A percentile compares a stretch with the other conserved stretches of the same genome.
phyloP scores from a whole-genome alignment of 2,888 invertebrate genomes.

The Hirtodrosophila trivittata region DNA sequence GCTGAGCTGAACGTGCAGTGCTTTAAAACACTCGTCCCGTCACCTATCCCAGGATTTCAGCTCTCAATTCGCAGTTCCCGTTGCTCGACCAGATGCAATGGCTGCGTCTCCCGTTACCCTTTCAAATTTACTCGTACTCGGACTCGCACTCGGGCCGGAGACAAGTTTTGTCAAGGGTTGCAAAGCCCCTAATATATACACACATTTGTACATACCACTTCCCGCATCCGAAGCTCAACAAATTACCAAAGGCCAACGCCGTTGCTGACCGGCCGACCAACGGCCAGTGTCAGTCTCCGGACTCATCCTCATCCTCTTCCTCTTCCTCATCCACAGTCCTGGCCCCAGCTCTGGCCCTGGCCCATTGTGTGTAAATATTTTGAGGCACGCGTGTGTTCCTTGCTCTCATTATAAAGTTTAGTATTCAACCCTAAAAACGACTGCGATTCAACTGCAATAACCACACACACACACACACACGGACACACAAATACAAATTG shows the following conservation, averaged over 20 bases:
- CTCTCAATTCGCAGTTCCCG: conserved; percentile 6
- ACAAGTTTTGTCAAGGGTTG: conserved; percentile 57
- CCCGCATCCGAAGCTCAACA: conserved; percentile 64
- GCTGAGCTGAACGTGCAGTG: conserved; percentile 57
- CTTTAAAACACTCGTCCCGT: conserved; percentile 41
- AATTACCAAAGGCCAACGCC: conserved; percentile 80
- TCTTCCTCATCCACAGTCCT: neutral
- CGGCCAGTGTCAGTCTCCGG: conserved; percentile 41
- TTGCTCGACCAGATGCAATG: conserved; percentile 56
- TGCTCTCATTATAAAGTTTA: conserved; percentile 75
- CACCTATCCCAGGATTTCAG: conserved; percentile 6
- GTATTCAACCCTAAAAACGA: conserved; percentile 52
- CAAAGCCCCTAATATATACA: conserved; percentile 17
- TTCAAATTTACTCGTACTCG: neutral
- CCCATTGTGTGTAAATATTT: conserved; percentile 80
- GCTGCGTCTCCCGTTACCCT: conserved; percentile 35
- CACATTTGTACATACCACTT: conserved; percentile 15
- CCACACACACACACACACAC: conserved; percentile 22
- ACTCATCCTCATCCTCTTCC: neutral
- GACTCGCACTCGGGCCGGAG: too few relatives aligned
- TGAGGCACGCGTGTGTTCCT: conserved; percentile 78
- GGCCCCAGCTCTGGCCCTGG: conserved; percentile 38
- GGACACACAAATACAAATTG: conserved; percentile 39
- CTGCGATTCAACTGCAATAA: conserved; percentile 2
- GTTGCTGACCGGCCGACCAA: conserved; percentile 72